Evolutionary conservation across 2,113 vertebrate genomes (phyloP), one percentile per base, ranked within the genome.

Genomic region (Podocnemis expansa): DNA sequence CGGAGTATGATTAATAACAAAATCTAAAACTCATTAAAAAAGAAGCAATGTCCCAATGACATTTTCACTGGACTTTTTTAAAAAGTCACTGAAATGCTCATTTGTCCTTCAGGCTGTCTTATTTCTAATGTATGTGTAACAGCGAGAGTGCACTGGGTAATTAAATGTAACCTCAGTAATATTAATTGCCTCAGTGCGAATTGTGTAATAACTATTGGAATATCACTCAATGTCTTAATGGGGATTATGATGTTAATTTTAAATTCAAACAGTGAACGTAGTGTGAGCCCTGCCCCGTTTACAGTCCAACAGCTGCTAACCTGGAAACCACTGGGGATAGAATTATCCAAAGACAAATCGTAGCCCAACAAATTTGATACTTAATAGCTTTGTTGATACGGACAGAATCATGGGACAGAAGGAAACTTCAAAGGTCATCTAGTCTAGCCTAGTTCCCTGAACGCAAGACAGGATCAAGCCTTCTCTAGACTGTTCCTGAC

Each of bases 151-250:
- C 29, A 55, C 70, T 94, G 67, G 89, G 84, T 96, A 96, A 94
- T 94, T 97, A 97, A 96, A 94, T 89, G 87, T 87, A 96, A 97
- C 88, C 88, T 95, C 78, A 75, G 85, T 60, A 86, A 92, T 94
- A 89, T 91, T 96, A 93, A 95, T 93, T 94, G 80, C 80, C 84
- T 90, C 96, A 96, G 97, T 93, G 89, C 95, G 93, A 97, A 93
- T 24, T 55, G 56, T 89, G 29, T 90, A 96, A 96, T 92, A 96
- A 95, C 94, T 82, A 85, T 94, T 96, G 95, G 96, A 97, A 96
- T 96, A 95, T 96, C 91, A 95, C 87, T 94, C 93, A 96, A 82
- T 95, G 67, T 82, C 97, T 97, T 97, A 96, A 98, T 96, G 93
- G 97, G 91, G 92, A 97, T 97, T 96, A 97, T 27, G 45, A 93